Evolutionary conservation across 2,888 invertebrate genomes (phyloP).

Genomic region (Dilophus febrilis): DNA sequence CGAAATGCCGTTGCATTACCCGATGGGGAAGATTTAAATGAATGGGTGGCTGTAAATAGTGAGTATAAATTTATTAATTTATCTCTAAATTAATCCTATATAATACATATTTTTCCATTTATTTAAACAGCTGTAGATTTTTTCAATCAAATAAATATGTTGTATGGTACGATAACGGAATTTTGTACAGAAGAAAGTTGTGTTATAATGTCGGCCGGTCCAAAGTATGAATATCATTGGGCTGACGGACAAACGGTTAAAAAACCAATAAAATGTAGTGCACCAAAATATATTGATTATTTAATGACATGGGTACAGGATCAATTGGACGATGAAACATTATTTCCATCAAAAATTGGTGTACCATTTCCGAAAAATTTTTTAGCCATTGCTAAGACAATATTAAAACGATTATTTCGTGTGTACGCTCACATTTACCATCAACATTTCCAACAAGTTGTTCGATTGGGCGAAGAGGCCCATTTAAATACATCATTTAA

Average conservation of each 20-base stretch:
- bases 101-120: neutral
- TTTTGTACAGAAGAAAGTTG: constrained; percentile 96
- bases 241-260: constrained; percentile 96
- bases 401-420: constrained; percentile 91
- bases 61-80: constrained; percentile 30
- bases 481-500: constrained; percentile 99
- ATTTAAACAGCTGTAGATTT: constrained; percentile 83
- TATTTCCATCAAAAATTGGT: constrained; percentile 98
- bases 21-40: constrained; percentile 97
- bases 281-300: constrained; percentile 98
- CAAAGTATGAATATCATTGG: constrained; percentile 99
- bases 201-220: constrained; percentile 97
- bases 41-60: constrained; percentile 99
- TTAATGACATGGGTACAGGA: constrained; percentile 99
- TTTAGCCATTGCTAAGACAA: constrained; percentile 90
- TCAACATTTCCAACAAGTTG: constrained; percentile 96
- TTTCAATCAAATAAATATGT: constrained; percentile 99
- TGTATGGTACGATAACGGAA: constrained; percentile 99
- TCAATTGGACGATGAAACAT: constrained; percentile 93
- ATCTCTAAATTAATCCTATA: neutral
- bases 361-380: constrained; percentile 98
- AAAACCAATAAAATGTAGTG: constrained; percentile 97
- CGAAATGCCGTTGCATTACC: constrained; percentile 91
- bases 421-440: constrained; percentile 99
- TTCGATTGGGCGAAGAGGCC: constrained; percentile 94